phyloP scores from a whole-genome alignment of 2,888 invertebrate genomes.

The Cactoblastis cactorum region DNA sequence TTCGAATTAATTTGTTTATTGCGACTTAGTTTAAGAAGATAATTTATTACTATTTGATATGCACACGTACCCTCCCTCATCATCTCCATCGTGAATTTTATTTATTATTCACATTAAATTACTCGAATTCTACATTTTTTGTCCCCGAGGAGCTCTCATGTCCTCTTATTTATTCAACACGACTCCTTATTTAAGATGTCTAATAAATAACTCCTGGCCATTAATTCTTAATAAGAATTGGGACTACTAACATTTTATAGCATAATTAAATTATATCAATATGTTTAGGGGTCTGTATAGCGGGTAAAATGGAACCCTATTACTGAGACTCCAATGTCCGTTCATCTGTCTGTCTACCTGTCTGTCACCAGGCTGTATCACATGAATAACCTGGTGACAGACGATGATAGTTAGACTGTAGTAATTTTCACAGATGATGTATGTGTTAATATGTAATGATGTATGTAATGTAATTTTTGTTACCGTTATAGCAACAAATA shows the following conservation, averaged over 20 bases:
- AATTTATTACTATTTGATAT: conserved; percentile 46
- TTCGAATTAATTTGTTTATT: not conserved
- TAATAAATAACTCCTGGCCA: conserved; percentile 47
- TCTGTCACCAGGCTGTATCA: too few relatives aligned
- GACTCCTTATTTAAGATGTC: conserved; percentile 47
- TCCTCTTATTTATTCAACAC: conserved; percentile 62
- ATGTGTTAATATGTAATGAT: too few relatives aligned
- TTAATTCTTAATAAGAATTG: conserved; percentile 32
- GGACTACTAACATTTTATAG: conserved; percentile 23
- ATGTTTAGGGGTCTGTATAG: too few relatives aligned
- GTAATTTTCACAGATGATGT: too few relatives aligned
- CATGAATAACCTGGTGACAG: too few relatives aligned
- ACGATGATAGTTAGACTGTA: too few relatives aligned
- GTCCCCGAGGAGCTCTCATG: conserved; percentile 51
- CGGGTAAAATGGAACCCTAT: too few relatives aligned
- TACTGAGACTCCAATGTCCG: too few relatives aligned
- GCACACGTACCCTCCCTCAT: conserved; percentile 39
- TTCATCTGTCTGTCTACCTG: too few relatives aligned
- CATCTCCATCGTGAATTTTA: conserved; percentile 45
- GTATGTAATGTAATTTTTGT: too few relatives aligned
- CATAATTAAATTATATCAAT: conserved; percentile 20
- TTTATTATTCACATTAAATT: conserved; percentile 72
- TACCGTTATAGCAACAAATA: too few relatives aligned
- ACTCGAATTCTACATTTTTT: conserved; percentile 59
- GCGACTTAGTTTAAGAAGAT: not conserved